Evolutionary conservation across 2,797 vertebrate genomes (phyloP).

Genomic region (Siniperca undulata): DNA sequence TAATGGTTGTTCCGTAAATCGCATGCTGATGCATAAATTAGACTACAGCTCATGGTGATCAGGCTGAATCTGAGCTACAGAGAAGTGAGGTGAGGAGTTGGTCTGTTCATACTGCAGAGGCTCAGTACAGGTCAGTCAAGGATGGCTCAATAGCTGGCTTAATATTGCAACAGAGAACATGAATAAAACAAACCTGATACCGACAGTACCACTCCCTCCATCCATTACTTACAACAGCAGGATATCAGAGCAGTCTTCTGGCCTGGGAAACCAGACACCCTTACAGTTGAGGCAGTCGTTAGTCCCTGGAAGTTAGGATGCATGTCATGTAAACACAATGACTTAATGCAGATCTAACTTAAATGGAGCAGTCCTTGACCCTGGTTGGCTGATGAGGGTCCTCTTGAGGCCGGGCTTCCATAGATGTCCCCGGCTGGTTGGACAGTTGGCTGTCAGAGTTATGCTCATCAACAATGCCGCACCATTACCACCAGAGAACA

Average conservation of each 20-base stretch:
- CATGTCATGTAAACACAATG: conserved; percentile 68
- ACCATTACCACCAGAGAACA: conserved; percentile 63
- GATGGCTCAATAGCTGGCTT: conserved; percentile 79
- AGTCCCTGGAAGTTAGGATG: conserved; percentile 62
- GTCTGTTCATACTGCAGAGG: conserved; percentile 64
- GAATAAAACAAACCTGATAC: conserved; percentile 82
- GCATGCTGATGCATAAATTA: conserved; percentile 68
- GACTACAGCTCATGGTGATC: conserved; percentile 48
- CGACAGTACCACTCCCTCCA: conserved; percentile 65
- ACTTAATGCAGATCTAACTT: conserved; percentile 68
- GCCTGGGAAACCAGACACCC: conserved; percentile 54
- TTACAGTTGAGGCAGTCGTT: conserved; percentile 32
- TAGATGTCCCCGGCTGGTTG: conserved; percentile 37
- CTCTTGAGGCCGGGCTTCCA: conserved; percentile 68
- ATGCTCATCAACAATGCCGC: conserved; percentile 61
- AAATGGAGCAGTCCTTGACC: conserved; percentile 79
- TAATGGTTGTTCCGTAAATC: conserved; percentile 60
- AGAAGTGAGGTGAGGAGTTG: conserved; percentile 33
- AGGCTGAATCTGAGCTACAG: conserved; percentile 43
- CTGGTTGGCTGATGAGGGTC: conserved; percentile 67
- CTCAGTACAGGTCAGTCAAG: conserved; percentile 74
- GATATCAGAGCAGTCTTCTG: conserved; percentile 52
- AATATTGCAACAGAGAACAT: conserved; percentile 82
- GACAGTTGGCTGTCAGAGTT: conserved; percentile 79
- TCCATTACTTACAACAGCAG: conserved; percentile 73